These are phyloP conservation scores for Gila orcuttii DNA, from an alignment of 2,113 vertebrate species.

Conservation along the genomic window DNA sequence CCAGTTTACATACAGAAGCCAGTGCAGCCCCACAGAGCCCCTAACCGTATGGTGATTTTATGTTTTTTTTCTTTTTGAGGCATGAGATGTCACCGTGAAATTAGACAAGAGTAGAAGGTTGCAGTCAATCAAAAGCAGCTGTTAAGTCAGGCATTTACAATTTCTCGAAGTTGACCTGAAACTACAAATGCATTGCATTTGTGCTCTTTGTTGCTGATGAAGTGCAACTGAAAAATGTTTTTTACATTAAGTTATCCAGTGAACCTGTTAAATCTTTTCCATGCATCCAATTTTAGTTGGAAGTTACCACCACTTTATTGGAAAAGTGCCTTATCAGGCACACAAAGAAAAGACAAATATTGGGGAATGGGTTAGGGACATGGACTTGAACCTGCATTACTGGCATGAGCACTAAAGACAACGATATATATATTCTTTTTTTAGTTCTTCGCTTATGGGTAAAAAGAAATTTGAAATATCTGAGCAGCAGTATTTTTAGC, in stretches of 20 bases:
- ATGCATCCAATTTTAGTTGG: neutral
- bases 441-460: too few relatives aligned
- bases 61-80: neutral
- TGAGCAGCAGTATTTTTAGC: too few relatives aligned
- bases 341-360: neutral
- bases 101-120: neutral
- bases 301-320: neutral
- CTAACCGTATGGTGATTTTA: slow-evolving; percentile 65
- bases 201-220: too few relatives aligned
- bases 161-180: neutral
- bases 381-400: neutral
- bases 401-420: neutral
- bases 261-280: neutral
- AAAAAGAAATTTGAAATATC: too few relatives aligned
- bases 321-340: neutral
- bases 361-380: neutral
- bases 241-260: neutral
- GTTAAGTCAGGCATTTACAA: neutral
- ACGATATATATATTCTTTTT: too few relatives aligned
- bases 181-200: neutral
- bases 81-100: neutral
- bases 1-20: slow-evolving; percentile 58
- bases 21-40: slow-evolving; percentile 59
- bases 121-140: neutral
- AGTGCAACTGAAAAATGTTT: too few relatives aligned